A percentile compares a stretch with the other conserved stretches of the same genome.
Conservation (phyloP, 2,113 vertebrate genomes). For the Labrus mixtus region DNA sequence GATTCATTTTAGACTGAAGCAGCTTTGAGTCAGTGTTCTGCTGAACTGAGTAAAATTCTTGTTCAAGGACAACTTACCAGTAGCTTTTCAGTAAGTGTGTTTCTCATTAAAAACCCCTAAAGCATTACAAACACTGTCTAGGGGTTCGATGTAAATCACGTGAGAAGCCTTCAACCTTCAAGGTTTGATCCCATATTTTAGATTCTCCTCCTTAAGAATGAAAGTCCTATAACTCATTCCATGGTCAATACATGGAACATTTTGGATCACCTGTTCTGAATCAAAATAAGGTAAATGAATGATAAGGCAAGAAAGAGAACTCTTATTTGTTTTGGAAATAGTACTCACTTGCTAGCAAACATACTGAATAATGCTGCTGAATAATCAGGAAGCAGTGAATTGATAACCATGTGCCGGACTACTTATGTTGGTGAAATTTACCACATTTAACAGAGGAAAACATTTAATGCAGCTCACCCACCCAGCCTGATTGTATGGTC, state of each 20-base stretch:
- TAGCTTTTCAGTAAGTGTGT: neutral
- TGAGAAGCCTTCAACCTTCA: constrained; percentile 8
- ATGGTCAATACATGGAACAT: neutral
- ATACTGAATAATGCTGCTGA: too few species aligned
- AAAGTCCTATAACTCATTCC: neutral
- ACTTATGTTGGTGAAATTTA: too few species aligned
- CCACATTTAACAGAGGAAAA: too few species aligned
- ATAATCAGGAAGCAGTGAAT: too few species aligned
- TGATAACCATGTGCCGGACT: too few species aligned
- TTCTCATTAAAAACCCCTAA: constrained; percentile 8
- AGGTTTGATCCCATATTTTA: neutral
- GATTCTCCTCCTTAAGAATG: constrained; percentile 10
- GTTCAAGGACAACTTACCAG: constrained; percentile 32
- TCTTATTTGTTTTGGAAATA: too few species aligned
- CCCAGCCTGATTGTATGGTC: too few species aligned
- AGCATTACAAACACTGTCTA: neutral
- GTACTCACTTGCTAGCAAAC: too few species aligned
- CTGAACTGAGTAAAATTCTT: neutral
- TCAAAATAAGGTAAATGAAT: neutral
- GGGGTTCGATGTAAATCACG: constrained; percentile 20
- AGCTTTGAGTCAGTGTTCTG: neutral
- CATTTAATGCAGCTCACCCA: too few species aligned
- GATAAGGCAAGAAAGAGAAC: too few species aligned
- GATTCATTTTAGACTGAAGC: neutral
- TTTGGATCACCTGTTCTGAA: constrained; percentile 1